Evolutionary conservation across 2,113 vertebrate genomes (phyloP).

Genomic region (Myxocyprinus asiaticus): DNA sequence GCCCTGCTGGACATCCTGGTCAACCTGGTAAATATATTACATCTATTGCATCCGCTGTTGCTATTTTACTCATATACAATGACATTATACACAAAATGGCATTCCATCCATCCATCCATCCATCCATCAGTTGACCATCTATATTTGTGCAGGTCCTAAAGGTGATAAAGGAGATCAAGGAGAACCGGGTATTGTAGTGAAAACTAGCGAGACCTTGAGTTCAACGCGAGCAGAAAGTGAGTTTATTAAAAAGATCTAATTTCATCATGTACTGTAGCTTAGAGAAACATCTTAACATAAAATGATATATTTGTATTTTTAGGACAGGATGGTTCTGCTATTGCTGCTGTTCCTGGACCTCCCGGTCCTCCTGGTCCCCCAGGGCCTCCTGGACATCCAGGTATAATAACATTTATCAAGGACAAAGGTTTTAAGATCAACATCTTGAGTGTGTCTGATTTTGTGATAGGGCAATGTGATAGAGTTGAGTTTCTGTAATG

Average conservation of each 20-base stretch:
- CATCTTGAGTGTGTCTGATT: not conserved
- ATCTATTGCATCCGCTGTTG: not conserved
- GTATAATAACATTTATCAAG: slow-evolving; percentile 51
- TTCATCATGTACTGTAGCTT: not conserved
- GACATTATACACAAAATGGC: not conserved
- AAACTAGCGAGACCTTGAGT: slow-evolving; percentile 63
- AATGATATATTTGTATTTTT: not conserved
- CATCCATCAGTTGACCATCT: slow-evolving; percentile 3
- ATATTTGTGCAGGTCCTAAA: slow-evolving; percentile 68
- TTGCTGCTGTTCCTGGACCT: slow-evolving; percentile 26
- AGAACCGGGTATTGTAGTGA: slow-evolving; percentile 66
- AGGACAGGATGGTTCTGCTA: slow-evolving; percentile 50
- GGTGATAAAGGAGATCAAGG: slow-evolving; percentile 79
- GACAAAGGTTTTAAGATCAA: not conserved
- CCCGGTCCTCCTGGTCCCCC: slow-evolving; percentile 67
- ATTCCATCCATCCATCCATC: not conserved
- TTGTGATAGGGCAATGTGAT: not conserved
- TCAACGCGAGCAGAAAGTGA: slow-evolving; percentile 61
- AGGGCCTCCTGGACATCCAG: slow-evolving; percentile 71
- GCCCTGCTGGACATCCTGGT: slow-evolving; percentile 91
- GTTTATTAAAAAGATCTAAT: slow-evolving; percentile 8
- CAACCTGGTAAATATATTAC: slow-evolving; percentile 76
- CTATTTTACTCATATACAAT: not conserved
- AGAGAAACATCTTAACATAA: not conserved
- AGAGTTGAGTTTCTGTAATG: not conserved